Base-by-base conservation (phyloP, 2,797 vertebrate genomes). In the Anabas testudineus region DNA sequence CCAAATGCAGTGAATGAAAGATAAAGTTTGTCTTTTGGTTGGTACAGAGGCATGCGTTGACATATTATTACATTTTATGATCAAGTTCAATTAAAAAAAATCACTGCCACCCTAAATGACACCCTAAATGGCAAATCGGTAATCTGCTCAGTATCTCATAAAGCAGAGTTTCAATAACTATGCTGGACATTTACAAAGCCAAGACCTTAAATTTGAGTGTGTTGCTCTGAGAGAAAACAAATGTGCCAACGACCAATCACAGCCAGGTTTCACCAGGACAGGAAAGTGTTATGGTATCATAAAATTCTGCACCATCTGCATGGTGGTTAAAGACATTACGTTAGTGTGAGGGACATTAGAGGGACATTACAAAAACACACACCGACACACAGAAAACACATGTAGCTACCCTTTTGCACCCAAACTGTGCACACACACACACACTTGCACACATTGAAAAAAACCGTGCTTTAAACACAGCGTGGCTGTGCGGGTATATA, bases 21-120 rank as follows among this genome's bases (percentile, higher is more conserved):
- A 87, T 81, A 48, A 75, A 36, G 30, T 83, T 67, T 65, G 76
- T 85, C 63, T 77, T 76, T 54, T 30, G 61, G 58, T 74, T 37
- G 2, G 52, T 30, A 10, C 34, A 36, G 28, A 13, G 28, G 43
- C n/a, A 52, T 43, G 71, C 41, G 65, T 70, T 45, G 76, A 76
- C 57, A 46, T 36, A 4, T 21, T 12, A 57, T 67, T 43, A 63
- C 2, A 10, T 67, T 67, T 67, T 45, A 57, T 82, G 73, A 85
- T 88, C 84, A 77, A 73, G 70, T 54, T 45, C 46, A 49, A 37
- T 52, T 55, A 3, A 12, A 39, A 55, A 58, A 42, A 64, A 71
- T 68, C 58, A 68, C 47, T 24, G 42, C 36, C 45, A 69, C 49
- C 37, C 16, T 56, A 55, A 60, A 79, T 58, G 19, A 30, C 47